These are phyloP conservation scores for Punctoribates punctum DNA, from an alignment of 2,888 invertebrate species.

Conservation along the genomic window DNA sequence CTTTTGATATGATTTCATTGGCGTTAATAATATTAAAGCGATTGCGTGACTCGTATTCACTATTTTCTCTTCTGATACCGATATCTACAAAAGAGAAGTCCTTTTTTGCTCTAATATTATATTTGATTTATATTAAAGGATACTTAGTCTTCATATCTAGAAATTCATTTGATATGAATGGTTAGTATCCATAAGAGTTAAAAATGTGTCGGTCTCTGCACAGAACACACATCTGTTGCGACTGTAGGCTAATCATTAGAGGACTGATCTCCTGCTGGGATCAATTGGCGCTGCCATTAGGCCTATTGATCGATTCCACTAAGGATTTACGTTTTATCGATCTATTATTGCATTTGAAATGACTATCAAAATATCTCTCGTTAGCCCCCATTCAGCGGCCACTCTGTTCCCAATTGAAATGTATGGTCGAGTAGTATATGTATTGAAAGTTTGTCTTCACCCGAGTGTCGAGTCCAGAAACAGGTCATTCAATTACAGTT, in stretches of 20 bases:
- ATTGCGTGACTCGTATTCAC: conserved; percentile 34
- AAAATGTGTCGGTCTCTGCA: not conserved
- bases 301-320: conserved; percentile 35
- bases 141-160: conserved; percentile 11
- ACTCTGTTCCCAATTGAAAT: not conserved
- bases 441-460: conserved; percentile 16
- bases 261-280: conserved; percentile 27
- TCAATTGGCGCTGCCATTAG: conserved; percentile 37
- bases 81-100: conserved; percentile 21
- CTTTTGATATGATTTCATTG: conserved; percentile 8
- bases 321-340: conserved; percentile 37
- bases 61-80: conserved; percentile 22
- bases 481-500: conserved; percentile 26
- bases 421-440: not conserved
- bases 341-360: conserved; percentile 36
- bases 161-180: conserved; percentile 7
- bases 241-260: conserved; percentile 18
- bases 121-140: conserved; percentile 12
- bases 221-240: conserved; percentile 36
- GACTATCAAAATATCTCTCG: conserved; percentile 18
- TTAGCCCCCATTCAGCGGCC: not conserved
- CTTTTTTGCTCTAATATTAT: not conserved
- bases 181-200: conserved; percentile 1
- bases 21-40: conserved; percentile 38
- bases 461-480: not conserved